A percentile compares a stretch with the other conserved stretches of the same genome.
Evolutionary conservation across 2,888 invertebrate genomes (phyloP).

Genomic region (Augiades crinisus): DNA sequence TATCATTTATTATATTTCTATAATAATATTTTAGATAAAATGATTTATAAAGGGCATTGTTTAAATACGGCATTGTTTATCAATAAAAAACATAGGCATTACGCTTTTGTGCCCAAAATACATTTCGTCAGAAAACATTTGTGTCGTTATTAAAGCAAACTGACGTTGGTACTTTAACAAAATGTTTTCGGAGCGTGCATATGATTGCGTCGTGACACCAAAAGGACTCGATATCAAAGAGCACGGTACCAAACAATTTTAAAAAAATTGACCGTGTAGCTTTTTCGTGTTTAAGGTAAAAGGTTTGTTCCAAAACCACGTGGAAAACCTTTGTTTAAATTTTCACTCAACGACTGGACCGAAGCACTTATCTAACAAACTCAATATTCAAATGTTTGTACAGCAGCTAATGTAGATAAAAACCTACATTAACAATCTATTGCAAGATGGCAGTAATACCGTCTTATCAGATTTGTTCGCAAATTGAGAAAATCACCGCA

Average conservation of each 20-base stretch:
- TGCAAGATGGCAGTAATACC: slow-evolving; percentile 5
- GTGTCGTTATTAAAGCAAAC: slow-evolving; percentile 6
- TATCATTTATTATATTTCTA: too few species aligned
- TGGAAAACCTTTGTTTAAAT: slow-evolving; percentile 25
- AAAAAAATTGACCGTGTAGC: slow-evolving; percentile 42
- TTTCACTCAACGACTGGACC: not conserved
- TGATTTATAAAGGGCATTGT: too few species aligned
- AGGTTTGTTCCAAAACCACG: slow-evolving; percentile 38
- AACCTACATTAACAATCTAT: too few species aligned
- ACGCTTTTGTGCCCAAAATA: not conserved
- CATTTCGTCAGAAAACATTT: slow-evolving; percentile 5
- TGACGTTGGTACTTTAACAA: slow-evolving; percentile 26
- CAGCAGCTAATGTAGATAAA: too few species aligned
- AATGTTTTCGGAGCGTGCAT: slow-evolving; percentile 46
- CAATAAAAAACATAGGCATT: not conserved
- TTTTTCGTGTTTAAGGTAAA: slow-evolving; percentile 51
- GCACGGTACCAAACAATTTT: slow-evolving; percentile 49
- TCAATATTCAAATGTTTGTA: too few species aligned
- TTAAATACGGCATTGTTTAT: too few species aligned
- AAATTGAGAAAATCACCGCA: slow-evolving; percentile 33
- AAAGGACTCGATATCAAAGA: slow-evolving; percentile 59
- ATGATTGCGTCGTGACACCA: slow-evolving; percentile 51
- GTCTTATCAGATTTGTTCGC: slow-evolving; percentile 21
- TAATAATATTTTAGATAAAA: too few species aligned
- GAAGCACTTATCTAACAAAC: too few species aligned